A percentile compares a stretch with the other conserved stretches of the same genome.
Conservation (phyloP, 2,888 invertebrate genomes). For the Bombylius major region DNA sequence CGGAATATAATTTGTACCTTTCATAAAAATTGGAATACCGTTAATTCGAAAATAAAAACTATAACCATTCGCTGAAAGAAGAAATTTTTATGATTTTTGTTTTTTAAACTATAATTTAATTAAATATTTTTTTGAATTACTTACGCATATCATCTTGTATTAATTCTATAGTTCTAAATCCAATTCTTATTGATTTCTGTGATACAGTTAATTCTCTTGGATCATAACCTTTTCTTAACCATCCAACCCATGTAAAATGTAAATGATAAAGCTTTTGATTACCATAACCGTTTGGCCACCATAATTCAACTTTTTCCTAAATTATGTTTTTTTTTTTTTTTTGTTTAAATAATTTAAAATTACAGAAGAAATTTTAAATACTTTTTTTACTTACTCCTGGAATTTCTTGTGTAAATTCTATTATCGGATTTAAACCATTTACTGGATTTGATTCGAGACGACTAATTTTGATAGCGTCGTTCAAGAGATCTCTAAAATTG, state of each 20-base stretch:
- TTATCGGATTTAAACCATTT: constrained; percentile 23
- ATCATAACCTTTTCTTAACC: constrained; percentile 20
- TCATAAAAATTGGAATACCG: constrained; percentile 76
- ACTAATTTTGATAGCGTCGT: constrained; percentile 22
- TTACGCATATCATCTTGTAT: constrained; percentile 50
- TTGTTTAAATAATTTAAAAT: not conserved
- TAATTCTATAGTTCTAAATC: constrained; percentile 76
- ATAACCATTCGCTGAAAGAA: constrained; percentile 43
- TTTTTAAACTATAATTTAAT: not conserved
- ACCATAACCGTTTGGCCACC: constrained; percentile 97
- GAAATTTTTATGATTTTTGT: not conserved
- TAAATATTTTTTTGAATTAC: not conserved
- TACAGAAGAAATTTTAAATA: not conserved
- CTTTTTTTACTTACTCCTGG: constrained; percentile 17
- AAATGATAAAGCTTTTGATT: constrained; percentile 62
- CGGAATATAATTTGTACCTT: constrained; percentile 92
- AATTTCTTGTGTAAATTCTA: constrained; percentile 27
- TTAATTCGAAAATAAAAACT: constrained; percentile 84
- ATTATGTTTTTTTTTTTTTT: not conserved
- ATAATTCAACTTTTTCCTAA: constrained; percentile 44
- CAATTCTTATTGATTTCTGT: constrained; percentile 51
- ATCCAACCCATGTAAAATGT: constrained; percentile 39
- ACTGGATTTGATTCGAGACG: constrained; percentile 18
- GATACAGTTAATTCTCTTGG: constrained; percentile 26
- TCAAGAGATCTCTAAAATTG: constrained; percentile 27